These are phyloP conservation scores for Salpingus planirostris DNA, from an alignment of 2,888 invertebrate genomes.

Conservation along the genomic window DNA sequence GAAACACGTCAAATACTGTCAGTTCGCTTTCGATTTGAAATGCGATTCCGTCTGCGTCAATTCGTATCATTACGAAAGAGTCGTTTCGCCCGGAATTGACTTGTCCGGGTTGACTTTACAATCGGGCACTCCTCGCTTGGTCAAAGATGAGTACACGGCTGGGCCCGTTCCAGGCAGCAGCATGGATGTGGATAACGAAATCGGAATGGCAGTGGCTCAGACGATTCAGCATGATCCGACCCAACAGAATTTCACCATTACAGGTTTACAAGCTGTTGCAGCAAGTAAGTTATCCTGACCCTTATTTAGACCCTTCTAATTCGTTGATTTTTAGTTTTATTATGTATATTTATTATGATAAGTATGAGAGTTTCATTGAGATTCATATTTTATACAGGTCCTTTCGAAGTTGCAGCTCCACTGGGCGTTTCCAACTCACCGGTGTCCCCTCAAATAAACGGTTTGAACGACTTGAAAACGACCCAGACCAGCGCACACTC, in stretches of 20 bases:
- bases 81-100: constrained; percentile 97
- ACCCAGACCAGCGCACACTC: not conserved
- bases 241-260: constrained; percentile 51
- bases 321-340: no score
- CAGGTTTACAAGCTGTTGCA: constrained; percentile 32
- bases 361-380: no score
- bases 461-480: constrained; percentile 27
- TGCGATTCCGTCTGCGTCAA: constrained; percentile 99
- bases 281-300: constrained; percentile 30
- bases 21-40: constrained; percentile 98
- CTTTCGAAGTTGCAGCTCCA: no score
- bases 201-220: constrained; percentile 45
- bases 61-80: constrained; percentile 98
- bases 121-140: constrained; percentile 66
- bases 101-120: constrained; percentile 86
- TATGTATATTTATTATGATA: no score
- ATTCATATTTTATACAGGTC: no score
- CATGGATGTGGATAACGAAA: constrained; percentile 54
- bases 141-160: constrained; percentile 88
- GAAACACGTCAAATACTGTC: constrained; percentile 95
- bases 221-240: constrained; percentile 66
- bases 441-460: constrained; percentile 44
- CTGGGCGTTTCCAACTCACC: constrained; percentile 39
- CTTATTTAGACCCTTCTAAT: no score
- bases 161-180: constrained; percentile 45